Conservation (phyloP, 2,113 vertebrate genomes). For the Pygoscelis antarcticus region DNA sequence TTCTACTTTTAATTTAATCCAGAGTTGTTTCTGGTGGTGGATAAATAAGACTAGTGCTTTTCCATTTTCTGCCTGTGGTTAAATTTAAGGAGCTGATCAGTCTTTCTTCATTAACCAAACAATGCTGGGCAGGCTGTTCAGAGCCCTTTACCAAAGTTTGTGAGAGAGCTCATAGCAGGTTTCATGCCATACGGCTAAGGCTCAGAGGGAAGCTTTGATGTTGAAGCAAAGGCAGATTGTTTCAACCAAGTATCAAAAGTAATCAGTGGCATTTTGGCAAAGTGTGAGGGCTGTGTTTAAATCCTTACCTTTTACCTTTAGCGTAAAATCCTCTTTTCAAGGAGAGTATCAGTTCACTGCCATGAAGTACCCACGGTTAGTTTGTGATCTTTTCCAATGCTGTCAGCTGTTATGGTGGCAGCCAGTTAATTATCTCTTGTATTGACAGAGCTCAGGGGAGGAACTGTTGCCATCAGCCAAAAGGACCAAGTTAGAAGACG, state of each 20-base stretch:
- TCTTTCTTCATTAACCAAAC: background rate
- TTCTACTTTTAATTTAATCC: background rate
- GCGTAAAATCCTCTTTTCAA: background rate
- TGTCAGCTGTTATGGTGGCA: background rate
- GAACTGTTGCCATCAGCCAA: constrained; percentile 75
- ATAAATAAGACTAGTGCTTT: background rate
- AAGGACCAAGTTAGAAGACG: constrained; percentile 80
- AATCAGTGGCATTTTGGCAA: background rate
- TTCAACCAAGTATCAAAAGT: background rate
- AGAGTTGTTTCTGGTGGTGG: background rate
- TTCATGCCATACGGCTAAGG: background rate
- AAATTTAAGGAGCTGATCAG: background rate
- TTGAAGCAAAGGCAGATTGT: background rate
- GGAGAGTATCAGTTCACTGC: background rate
- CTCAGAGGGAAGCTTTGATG: background rate
- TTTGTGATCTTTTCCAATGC: background rate
- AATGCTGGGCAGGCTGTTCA: background rate
- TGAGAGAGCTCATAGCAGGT: background rate
- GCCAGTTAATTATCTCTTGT: constrained; percentile 8
- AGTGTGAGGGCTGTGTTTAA: background rate
- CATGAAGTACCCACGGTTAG: background rate
- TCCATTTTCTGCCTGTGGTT: background rate
- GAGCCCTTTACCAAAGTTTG: background rate
- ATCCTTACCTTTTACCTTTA: background rate
- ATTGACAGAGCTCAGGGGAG: constrained; percentile 55